Evolutionary conservation across 30 jellyfish, hydroid and myxozoan genomes (phyloP), one percentile per base, ranked within the genome.

Genomic region (Sanderia malayensis): DNA sequence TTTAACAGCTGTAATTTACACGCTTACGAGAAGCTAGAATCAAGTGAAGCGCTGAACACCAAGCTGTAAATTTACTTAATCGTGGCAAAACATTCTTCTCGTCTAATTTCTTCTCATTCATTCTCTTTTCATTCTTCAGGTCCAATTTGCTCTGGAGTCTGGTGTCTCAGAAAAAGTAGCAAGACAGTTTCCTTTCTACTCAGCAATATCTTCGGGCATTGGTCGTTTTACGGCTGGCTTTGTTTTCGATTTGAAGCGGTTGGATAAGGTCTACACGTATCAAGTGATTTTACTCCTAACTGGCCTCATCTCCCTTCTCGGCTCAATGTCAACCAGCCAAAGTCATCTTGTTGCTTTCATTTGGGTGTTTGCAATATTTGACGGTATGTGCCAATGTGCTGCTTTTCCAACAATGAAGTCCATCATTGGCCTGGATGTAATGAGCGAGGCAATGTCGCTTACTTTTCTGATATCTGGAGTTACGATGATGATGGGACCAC

Each of bases 201-300:
- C 69, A 29, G 79, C 82, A 9, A 58, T 68, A 15, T 52, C 53
- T 1, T 18, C 31, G 67, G 69, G 75, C 23, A 22, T 79, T 0
- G 90, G 90, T 26, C 82, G 90, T 30, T 20, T 65, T 8, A 30
- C 55, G 53, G 8, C 29, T 49, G 90, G 90, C 25, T 21, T 79
- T 11, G 18, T 79, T 24, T 57, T 79, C 21, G 90, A 79, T 33
- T n/a, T 55, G 23, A 55, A 52, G 15, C 28, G 65, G 19, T 22
- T 26, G 44, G 53, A 67, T 41, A 68, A 53, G 57, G 61, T 79
- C 23, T 7, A 28, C 9, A 44, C 18, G 29, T 46, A 37, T 67
- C 82, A 79, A 30, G 17, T 53, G 17, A 2, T 49, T n/a, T 31
- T 65, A 64, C 23, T 79, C 24, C 21, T 66, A 33, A 58, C 60